These are phyloP conservation scores for Amyelois transitella DNA, from an alignment of 1,140 invertebrate species.

Conservation along the genomic window DNA sequence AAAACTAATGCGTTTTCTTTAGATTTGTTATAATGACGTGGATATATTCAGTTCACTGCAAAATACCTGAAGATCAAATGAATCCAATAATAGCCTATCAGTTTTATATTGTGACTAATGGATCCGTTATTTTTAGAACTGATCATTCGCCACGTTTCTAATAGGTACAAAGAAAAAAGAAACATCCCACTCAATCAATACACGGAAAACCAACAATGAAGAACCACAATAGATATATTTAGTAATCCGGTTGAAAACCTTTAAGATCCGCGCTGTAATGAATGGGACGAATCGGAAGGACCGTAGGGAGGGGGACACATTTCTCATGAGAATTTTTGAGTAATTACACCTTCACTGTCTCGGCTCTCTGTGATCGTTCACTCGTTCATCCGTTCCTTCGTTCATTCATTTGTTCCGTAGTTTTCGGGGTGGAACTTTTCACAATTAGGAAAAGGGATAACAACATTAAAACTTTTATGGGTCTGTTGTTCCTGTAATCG, in stretches of 20 bases:
- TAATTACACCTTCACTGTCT: conserved; percentile 27
- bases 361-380: conserved; percentile 28
- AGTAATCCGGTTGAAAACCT: neutral
- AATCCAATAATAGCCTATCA: neutral
- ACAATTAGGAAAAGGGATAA: conserved; percentile 51
- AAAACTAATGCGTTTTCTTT: no score
- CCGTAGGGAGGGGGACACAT: conserved; percentile 2
- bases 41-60: no score
- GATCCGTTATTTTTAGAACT: neutral
- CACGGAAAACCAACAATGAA: neutral
- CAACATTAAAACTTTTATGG: conserved; percentile 42
- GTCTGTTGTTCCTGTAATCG: conserved; percentile 42
- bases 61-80: no score
- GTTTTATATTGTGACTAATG: neutral
- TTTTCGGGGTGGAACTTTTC: conserved; percentile 39
- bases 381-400: conserved; percentile 22
- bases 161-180: neutral
- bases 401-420: conserved; percentile 31
- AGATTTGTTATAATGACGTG: no score
- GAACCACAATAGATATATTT: neutral
- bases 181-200: no score
- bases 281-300: neutral
- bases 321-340: conserved; percentile 29
- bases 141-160: neutral
- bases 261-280: conserved; percentile 1